Conservation (phyloP, 2,888 invertebrate species). For the Lithophane semibrunnea region DNA sequence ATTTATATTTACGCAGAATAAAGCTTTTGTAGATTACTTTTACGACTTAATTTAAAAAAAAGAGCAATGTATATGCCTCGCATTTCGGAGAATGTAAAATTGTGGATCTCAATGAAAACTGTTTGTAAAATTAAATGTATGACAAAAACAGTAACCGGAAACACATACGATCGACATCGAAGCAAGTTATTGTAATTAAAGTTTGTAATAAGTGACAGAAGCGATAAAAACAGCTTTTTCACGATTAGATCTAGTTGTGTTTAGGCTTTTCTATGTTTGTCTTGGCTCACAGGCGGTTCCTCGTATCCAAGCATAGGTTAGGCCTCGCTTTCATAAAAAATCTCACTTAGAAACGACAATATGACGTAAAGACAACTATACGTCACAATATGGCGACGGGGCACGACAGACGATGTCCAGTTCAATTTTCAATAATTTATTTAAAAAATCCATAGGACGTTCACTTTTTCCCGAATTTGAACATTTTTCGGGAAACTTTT, state of each 20-base stretch:
- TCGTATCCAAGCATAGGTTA: too few species aligned
- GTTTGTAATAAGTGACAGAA: background rate
- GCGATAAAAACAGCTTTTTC: background rate
- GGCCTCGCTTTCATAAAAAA: background rate
- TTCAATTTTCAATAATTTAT: too few species aligned
- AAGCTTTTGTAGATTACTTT: conserved; percentile 35
- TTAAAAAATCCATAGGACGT: too few species aligned
- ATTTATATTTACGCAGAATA: conserved; percentile 47
- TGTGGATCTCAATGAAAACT: background rate
- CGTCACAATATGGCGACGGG: conserved; percentile 11
- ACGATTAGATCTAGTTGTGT: background rate
- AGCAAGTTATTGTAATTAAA: background rate
- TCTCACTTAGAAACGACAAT: background rate
- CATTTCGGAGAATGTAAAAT: conserved; percentile 19
- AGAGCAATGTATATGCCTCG: conserved; percentile 5
- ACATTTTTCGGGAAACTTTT: too few species aligned
- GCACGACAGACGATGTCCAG: too few species aligned
- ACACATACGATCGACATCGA: background rate
- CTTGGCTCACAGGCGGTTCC: background rate
- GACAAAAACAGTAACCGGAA: background rate
- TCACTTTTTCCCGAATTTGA: too few species aligned
- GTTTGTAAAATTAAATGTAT: background rate
- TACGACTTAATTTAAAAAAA: conserved; percentile 28
- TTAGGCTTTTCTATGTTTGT: background rate
- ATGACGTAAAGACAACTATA: conserved; percentile 7